Base-by-base conservation (phyloP, 53 echinoderm and acorn worm species). In the Temnopleurus reevesii region DNA sequence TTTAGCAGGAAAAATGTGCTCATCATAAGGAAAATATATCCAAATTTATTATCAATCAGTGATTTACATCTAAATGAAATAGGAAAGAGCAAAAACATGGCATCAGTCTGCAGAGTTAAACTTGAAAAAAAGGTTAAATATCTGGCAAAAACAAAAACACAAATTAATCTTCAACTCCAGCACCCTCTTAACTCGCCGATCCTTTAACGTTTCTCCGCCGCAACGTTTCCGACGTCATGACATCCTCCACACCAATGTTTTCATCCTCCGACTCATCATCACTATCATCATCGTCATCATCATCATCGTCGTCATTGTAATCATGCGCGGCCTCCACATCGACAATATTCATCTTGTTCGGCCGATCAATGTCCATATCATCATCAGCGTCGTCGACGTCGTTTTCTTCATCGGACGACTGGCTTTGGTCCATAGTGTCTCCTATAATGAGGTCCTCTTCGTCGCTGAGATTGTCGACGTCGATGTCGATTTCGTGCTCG, bases 261-360 rank as follows among this genome's bases (percentile, higher is more conserved):
- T 57, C 83, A 34, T 15, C 83, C 17, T 83, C 83, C 10, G 83
- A 83, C 43, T 90, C 92, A 30, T 92, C 94, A 35, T 94, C 94
- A 12, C 91, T 55, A 43, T 92, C 92, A 27, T 88, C 89, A 17
- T 94, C 94, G n/a, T 84, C 93, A 36, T 57, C 88, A 36, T 92
- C 92, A 53, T 87, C 87, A 1, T 93, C 93, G 30, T 55, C 87
- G 3, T 90, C 92, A 29, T 82, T 83, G 19, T 79, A 64, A 49
- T 87, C 45, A 53, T 89, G 38, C 6, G 92, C 92, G 45, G 89
- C 89, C 23, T 94, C 94, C 83, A 83, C 83, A 24, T 83, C 83
- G 18, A 83, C 83, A 56, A 83, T 83, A 58, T 83, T 83, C 83
- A 83, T 55, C 43, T 83, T 83, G 58, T 83, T 83, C 2, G 83